phyloP scores from a whole-genome alignment of 1,140 invertebrate species.

The Leucophenga varia region DNA sequence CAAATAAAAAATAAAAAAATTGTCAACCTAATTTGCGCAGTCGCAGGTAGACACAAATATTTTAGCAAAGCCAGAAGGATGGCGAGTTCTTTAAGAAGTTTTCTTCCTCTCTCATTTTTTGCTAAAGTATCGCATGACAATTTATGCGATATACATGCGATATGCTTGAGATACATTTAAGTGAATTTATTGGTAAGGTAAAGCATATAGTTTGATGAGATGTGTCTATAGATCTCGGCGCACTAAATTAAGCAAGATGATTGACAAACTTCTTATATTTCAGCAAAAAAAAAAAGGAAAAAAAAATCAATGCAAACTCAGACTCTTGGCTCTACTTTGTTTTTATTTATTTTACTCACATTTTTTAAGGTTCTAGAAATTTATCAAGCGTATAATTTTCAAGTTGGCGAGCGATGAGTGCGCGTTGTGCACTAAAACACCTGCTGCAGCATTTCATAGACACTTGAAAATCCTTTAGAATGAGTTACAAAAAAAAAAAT shows the following conservation, averaged over 20 bases:
- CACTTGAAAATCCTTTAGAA: too few species aligned
- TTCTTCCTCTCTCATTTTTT: too few species aligned
- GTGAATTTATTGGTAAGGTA: too few species aligned
- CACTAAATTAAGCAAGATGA: conserved; percentile 22
- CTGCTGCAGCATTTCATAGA: too few species aligned
- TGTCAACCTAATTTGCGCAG: conserved; percentile 50
- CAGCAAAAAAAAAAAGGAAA: conserved; percentile 9
- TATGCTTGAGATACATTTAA: too few species aligned
- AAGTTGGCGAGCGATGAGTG: too few species aligned
- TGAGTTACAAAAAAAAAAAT: too few species aligned
- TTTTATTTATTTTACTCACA: too few species aligned
- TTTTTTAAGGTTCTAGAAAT: too few species aligned
- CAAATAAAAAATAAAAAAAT: conserved; percentile 18
- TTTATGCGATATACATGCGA: conserved; percentile 9
- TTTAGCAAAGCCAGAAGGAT: conserved; percentile 4
- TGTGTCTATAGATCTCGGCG: too few species aligned
- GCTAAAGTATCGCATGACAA: conserved; percentile 48
- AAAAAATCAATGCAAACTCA: conserved; percentile 4
- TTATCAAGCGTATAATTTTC: conserved; percentile 54
- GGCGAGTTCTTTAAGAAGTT: too few species aligned
- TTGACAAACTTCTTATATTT: conserved; percentile 50
- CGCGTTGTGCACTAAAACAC: conserved; percentile 17
- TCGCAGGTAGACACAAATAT: conserved; percentile 31
- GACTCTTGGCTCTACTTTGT: conserved; percentile 31
- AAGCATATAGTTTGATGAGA: too few species aligned